Evolutionary conservation across 2,113 vertebrate species (phyloP), one percentile per base, ranked within the genome.

Genomic region (Neotoma lepida): DNA sequence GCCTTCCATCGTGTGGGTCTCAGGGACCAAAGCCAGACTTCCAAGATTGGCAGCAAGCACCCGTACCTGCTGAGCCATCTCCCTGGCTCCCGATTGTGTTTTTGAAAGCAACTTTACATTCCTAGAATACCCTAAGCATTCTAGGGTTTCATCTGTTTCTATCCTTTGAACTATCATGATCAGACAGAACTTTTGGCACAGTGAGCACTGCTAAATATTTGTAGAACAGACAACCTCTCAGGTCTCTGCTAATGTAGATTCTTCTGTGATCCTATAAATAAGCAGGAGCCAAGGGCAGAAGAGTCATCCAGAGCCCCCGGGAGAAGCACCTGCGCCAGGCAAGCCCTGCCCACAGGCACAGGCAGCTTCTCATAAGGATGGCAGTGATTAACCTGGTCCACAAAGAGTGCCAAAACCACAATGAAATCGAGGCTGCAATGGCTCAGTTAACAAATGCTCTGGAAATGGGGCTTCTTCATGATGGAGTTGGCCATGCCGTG

Each of bases 241-340:
- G 28, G 86, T 77, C 86, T 71, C 70, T 82, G 39, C 49, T 49
- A 15, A 30, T 2, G 46, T 0, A 15, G 77, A 74, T 56, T 66
- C 58, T 77, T 51, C 94, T 86, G 56, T 28, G 77, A 92, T 58
- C 51, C 95, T 90, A 82, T 90, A 80, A 90, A 86, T 88, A 92
- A 86, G 90, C 15, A 56, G 88, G 81, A 81, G 51, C 17, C 92
- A 90, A 94, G 94, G 90, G 86, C 71, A 82, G 78, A 14, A n/a
- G 78, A 77, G 84, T 94, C 89, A 49, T 73, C 91, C 89, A 73
- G 89, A 44, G 61, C 76, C 22, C 85, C 58, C 0, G 9, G 58
- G 81, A 88, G 92, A 63, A 74, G 66, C 92, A 66, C 91, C 94
- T 90, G 94, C 66, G 44, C 12, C 58, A 28, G 63, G 66, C 87